A percentile compares a stretch with the other conserved stretches of the same genome.
These are phyloP conservation scores for Pipa parva DNA, from an alignment of 2,113 vertebrate genomes.

Conservation along the genomic window DNA sequence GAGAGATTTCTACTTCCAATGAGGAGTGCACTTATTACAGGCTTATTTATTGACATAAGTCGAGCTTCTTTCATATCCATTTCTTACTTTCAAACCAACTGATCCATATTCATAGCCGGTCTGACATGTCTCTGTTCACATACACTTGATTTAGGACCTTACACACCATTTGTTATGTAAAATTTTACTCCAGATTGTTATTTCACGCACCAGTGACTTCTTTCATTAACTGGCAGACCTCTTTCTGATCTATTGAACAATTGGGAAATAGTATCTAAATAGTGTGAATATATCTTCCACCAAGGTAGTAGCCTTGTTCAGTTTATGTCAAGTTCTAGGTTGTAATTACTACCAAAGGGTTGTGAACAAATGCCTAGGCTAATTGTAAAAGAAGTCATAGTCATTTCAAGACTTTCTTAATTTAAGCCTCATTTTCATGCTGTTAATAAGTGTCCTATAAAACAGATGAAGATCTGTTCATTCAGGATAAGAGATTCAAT, in stretches of 20 bases:
- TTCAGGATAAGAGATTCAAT: too few relatives aligned
- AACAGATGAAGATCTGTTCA: not conserved
- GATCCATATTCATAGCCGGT: not conserved
- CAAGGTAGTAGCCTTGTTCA: constrained; percentile 15
- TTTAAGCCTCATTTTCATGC: constrained; percentile 1
- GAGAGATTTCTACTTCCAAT: too few relatives aligned
- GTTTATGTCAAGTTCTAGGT: constrained; percentile 4
- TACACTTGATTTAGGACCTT: constrained; percentile 20
- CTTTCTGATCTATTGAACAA: constrained; percentile 36
- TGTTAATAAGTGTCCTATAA: not conserved
- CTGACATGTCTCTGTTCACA: not conserved
- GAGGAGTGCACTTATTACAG: too few relatives aligned
- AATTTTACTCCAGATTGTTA: constrained; percentile 22
- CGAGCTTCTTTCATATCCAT: not conserved
- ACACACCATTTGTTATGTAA: constrained; percentile 16
- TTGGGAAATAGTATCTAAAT: constrained; percentile 31
- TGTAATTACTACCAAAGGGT: constrained; percentile 14
- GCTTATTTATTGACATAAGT: not conserved
- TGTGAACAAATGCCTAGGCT: not conserved
- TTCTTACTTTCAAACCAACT: not conserved
- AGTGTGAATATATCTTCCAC: constrained; percentile 21
- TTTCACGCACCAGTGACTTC: constrained; percentile 27
- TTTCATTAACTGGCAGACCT: constrained; percentile 10
- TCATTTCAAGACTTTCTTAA: not conserved
- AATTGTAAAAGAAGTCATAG: not conserved